A percentile compares a stretch with the other conserved stretches of the same genome.
phyloP scores from a whole-genome alignment of 1,140 invertebrate genomes.

The Callitettix versicolor region DNA sequence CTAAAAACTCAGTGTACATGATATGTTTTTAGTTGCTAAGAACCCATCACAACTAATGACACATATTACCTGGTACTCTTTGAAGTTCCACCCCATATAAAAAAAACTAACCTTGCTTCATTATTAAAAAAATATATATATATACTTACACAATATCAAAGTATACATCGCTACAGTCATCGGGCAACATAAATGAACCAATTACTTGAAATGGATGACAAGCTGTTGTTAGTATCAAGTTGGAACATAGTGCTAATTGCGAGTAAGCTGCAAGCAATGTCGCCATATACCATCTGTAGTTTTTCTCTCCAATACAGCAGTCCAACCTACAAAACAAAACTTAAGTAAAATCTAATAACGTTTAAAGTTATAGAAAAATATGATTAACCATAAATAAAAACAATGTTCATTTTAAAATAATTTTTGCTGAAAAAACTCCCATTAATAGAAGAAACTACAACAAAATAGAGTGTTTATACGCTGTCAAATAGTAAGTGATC shows the following conservation, averaged over 20 bases:
- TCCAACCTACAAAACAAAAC: conserved; percentile 47
- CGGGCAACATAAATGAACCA: conserved; percentile 49
- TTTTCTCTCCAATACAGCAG: conserved; percentile 55
- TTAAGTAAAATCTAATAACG: too few species aligned
- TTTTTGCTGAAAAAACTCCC: neutral
- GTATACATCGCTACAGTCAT: conserved; percentile 50
- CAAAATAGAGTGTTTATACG: too few species aligned
- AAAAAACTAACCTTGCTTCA: too few species aligned
- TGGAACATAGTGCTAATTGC: conserved; percentile 52
- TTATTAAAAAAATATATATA: too few species aligned
- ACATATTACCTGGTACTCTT: too few species aligned
- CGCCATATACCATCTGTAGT: conserved; percentile 47
- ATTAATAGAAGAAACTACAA: too few species aligned
- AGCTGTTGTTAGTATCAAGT: conserved; percentile 56
- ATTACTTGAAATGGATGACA: conserved; percentile 56
- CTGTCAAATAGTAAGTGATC: too few species aligned
- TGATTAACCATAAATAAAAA: conserved; percentile 16
- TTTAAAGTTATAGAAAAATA: too few species aligned
- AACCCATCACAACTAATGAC: too few species aligned
- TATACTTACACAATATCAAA: conserved; percentile 26
- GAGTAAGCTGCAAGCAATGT: conserved; percentile 45
- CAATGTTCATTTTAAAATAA: conserved; percentile 6
- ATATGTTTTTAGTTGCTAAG: too few species aligned
- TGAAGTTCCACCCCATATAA: too few species aligned
- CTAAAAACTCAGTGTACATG: too few species aligned